phyloP scores from a whole-genome alignment of 2,113 vertebrate species.

The Ia io region DNA sequence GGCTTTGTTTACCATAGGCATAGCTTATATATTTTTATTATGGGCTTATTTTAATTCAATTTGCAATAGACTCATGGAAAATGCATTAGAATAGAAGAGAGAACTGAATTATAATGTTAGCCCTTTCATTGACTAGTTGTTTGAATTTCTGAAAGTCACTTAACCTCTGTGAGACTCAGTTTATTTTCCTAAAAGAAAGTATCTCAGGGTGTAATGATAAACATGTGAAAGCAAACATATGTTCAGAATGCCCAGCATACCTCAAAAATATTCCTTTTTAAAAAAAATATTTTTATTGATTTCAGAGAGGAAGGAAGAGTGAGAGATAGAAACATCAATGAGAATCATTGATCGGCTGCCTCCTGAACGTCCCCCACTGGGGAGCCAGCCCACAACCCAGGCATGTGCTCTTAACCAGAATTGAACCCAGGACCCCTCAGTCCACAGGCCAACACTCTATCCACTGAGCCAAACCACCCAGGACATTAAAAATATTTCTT shows the following conservation, averaged over 20 bases:
- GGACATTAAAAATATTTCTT: neutral
- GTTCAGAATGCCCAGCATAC: neutral
- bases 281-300: neutral
- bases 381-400: no score
- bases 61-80: neutral
- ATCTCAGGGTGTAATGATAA: neutral
- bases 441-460: no score
- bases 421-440: no score
- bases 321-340: no score
- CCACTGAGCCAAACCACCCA: no score
- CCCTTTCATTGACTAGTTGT: neutral
- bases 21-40: neutral
- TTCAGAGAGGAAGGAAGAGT: no score
- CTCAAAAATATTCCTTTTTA: neutral
- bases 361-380: no score
- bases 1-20: neutral
- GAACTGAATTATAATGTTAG: neutral
- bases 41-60: neutral
- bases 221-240: neutral
- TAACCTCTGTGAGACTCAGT: neutral
- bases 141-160: constrained; percentile 11
- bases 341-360: no score
- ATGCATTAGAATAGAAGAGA: neutral
- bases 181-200: constrained; percentile 20
- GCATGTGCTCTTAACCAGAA: no score